A percentile compares a stretch with the other conserved stretches of the same genome.
phyloP scores from a whole-genome alignment of 2,888 invertebrate genomes.

The Pristionchus arcanus region DNA sequence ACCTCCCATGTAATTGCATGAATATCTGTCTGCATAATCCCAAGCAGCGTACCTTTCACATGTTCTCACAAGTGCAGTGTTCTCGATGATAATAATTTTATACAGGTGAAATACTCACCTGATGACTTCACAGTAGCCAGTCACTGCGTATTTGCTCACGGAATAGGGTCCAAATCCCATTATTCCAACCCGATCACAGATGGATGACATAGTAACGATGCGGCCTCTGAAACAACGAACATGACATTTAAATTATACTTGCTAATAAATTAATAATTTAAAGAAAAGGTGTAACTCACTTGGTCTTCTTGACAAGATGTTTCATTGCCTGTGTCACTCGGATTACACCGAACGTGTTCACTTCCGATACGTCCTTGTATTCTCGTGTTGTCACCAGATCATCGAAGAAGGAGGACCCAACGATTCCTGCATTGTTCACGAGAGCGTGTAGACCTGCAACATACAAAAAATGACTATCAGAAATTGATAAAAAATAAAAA shows the following conservation, averaged over 20 bases:
- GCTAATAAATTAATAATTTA: too few relatives aligned
- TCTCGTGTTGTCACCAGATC: slow-evolving; percentile 79
- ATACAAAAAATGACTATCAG: neutral
- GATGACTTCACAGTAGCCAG: slow-evolving; percentile 74
- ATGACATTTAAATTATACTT: too few relatives aligned
- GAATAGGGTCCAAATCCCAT: slow-evolving; percentile 74
- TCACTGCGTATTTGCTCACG: slow-evolving; percentile 73
- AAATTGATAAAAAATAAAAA: too few relatives aligned
- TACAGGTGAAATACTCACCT: slow-evolving; percentile 65
- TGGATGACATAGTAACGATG: slow-evolving; percentile 36
- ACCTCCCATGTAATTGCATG: neutral
- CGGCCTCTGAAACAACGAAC: slow-evolving; percentile 38
- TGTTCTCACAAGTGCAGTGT: too few relatives aligned
- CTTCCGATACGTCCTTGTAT: slow-evolving; percentile 69
- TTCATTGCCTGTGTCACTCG: slow-evolving; percentile 73
- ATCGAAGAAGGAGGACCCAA: slow-evolving; percentile 72
- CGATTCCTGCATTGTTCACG: slow-evolving; percentile 78
- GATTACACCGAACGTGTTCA: slow-evolving; percentile 79
- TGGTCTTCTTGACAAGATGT: slow-evolving; percentile 70
- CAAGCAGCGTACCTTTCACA: too few relatives aligned
- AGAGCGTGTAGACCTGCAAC: slow-evolving; percentile 72
- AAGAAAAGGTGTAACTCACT: slow-evolving; percentile 61
- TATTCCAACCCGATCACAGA: slow-evolving; percentile 30
- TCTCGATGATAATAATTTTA: too few relatives aligned
- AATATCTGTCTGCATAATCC: too few relatives aligned